A percentile compares a stretch with the other conserved stretches of the same genome.
Conservation (phyloP, 2,797 vertebrate genomes). For the Sandelia bainsii region DNA sequence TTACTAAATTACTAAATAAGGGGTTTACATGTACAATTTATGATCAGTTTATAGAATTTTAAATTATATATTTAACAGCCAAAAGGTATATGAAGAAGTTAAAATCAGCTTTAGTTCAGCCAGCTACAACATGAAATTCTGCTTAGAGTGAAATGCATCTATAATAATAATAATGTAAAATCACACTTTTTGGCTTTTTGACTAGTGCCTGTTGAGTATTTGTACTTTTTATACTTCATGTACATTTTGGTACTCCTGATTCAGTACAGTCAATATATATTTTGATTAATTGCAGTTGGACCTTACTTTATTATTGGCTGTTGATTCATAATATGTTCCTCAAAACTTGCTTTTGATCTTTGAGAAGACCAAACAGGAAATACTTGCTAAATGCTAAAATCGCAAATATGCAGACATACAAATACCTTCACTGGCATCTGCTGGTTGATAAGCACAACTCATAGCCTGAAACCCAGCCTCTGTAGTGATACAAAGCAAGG, state of each 20-base stretch:
- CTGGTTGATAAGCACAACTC: slow-evolving; percentile 65
- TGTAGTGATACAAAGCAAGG: slow-evolving; percentile 71
- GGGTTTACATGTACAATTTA: not conserved
- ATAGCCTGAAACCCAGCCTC: slow-evolving; percentile 66
- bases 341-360: slow-evolving; percentile 29
- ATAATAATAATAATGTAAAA: not conserved
- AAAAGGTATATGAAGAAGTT: not conserved
- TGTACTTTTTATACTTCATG: not conserved
- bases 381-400: slow-evolving; percentile 30
- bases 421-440: slow-evolving; percentile 59
- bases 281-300: not conserved
- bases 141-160: not conserved
- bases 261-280: not conserved
- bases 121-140: not conserved
- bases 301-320: slow-evolving; percentile 10
- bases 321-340: slow-evolving; percentile 17
- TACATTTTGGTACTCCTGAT: not conserved
- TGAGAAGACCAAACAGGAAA: slow-evolving; percentile 22
- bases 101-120: not conserved
- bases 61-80: not conserved
- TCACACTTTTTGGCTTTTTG: not conserved
- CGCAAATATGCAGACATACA: slow-evolving; percentile 26
- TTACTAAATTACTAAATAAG: too few species aligned
- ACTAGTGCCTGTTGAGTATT: not conserved
- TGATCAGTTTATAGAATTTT: not conserved